Conservation (phyloP, 37 sponge, comb jelly and placozoan species). For the Chondrilla cf. caribensis region DNA sequence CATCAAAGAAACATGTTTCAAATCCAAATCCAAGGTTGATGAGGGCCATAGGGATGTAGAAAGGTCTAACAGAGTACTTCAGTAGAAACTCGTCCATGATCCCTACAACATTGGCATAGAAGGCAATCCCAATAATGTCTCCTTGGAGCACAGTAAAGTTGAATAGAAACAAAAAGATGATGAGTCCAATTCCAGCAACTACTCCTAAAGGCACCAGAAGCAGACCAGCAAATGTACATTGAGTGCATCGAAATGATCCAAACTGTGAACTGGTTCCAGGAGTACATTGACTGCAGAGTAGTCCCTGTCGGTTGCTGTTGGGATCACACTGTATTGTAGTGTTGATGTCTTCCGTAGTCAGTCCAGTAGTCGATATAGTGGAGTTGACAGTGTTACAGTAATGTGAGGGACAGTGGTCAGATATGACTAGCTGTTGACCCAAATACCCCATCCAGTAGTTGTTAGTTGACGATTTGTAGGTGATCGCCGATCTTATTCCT, state of each 20-base stretch:
- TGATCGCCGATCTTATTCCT: too few species aligned
- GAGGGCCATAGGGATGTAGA: neutral
- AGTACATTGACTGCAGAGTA: constrained; percentile 45
- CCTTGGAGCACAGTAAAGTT: constrained; percentile 39
- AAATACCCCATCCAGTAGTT: neutral
- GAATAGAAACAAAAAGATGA: constrained; percentile 25
- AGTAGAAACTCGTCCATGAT: neutral
- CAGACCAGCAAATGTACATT: constrained; percentile 26
- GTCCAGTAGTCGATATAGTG: neutral
- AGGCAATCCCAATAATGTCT: constrained; percentile 36
- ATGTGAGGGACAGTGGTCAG: neutral
- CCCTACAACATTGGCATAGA: constrained; percentile 40
- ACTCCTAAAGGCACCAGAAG: constrained; percentile 9
- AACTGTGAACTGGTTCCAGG: constrained; percentile 26
- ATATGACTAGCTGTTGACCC: neutral
- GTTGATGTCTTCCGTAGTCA: neutral
- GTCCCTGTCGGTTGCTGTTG: neutral
- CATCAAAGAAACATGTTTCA: constrained; percentile 5
- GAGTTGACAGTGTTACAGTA: neutral
- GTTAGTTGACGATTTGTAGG: too few species aligned
- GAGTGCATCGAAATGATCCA: constrained; percentile 17
- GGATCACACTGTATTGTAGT: neutral
- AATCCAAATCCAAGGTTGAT: neutral
- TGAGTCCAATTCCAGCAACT: constrained; percentile 21
- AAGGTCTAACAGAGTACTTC: neutral